These are phyloP conservation scores for Poeciliopsis paucimaculata DNA, from an alignment of 2,797 vertebrate genomes.

Conservation along the genomic window DNA sequence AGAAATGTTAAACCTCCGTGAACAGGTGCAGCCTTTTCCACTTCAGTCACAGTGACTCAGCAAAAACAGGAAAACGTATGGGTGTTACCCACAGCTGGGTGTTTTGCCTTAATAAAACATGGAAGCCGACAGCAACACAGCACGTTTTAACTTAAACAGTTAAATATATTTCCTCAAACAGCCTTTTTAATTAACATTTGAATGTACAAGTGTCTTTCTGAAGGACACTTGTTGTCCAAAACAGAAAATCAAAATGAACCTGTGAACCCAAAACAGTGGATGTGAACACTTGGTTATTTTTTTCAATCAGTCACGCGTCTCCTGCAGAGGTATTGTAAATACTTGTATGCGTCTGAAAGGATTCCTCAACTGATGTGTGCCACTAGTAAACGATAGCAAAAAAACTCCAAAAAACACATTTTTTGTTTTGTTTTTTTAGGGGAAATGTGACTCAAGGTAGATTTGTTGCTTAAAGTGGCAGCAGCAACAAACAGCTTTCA, in stretches of 20 bases:
- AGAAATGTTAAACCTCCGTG: not conserved
- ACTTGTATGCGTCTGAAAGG: not conserved
- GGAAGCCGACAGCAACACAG: not conserved
- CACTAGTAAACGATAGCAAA: not conserved
- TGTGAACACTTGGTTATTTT: not conserved
- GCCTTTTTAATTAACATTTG: not conserved
- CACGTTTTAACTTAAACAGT: not conserved
- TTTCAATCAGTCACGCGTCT: not conserved
- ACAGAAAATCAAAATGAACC: not conserved
- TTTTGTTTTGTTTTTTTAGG: not conserved
- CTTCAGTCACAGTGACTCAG: slow-evolving; percentile 2
- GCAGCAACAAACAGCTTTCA: not conserved
- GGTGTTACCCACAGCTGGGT: slow-evolving; percentile 1
- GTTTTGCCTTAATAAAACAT: not conserved
- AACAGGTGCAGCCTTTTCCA: not conserved
- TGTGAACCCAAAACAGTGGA: not conserved
- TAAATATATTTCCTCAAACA: not conserved
- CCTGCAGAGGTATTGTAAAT: not conserved
- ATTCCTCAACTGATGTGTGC: not conserved
- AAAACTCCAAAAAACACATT: not conserved
- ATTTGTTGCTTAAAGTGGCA: not conserved
- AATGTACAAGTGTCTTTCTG: not conserved
- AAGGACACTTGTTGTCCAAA: not conserved
- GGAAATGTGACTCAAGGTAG: not conserved
- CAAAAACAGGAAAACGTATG: not conserved